Base-by-base conservation (phyloP, 2,797 vertebrate species). In the Dermochelys coriacea region DNA sequence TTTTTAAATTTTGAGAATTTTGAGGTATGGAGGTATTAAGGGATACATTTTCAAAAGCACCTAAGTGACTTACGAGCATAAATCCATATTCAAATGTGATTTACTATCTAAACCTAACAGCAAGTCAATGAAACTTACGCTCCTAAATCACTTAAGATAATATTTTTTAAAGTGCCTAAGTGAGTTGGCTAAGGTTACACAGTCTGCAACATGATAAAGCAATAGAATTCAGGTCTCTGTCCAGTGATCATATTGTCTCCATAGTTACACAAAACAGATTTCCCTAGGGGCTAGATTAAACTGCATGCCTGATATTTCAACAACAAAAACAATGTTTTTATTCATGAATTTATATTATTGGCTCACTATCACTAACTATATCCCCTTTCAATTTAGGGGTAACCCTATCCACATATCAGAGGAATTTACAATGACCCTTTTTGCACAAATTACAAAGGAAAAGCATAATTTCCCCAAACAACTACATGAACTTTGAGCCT, bases 191-290 rank as follows among this genome's bases (percentile, higher is more conserved):
- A 80, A 18, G 29, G 51, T 93, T 78, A 86, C 1, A 34, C 29
- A 95, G 6, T 34, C 19, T 68, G 79, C 91, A 68, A 89, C 29
- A 87, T 90, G 84, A 93, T 59, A 90, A 90, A 91, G n/a, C 49
- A 93, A 83, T 3, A 91, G 80, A 94, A 55, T 1, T 4, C 55
- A 23, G 1, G 59, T 85, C 91, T 90, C 34, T 87, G 84, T 6
- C 49, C 79, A 92, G 9, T 47, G 15, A 93, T 75, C 49, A 82
- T 91, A 80, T 61, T 86, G 27, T 75, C 86, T 7, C 34, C 10
- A n/a, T n/a, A 82, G 37, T 59, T 10, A 75, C 3, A 64, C 29
- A 45, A 0, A 23, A 51, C 84, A 59, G 91, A 64, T 86, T 82
- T n/a, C 49, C 31, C 82, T 55, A 45, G 57, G 47, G 19, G 23